phyloP scores from a whole-genome alignment of 2,888 invertebrate genomes.

The Nezara viridula region DNA sequence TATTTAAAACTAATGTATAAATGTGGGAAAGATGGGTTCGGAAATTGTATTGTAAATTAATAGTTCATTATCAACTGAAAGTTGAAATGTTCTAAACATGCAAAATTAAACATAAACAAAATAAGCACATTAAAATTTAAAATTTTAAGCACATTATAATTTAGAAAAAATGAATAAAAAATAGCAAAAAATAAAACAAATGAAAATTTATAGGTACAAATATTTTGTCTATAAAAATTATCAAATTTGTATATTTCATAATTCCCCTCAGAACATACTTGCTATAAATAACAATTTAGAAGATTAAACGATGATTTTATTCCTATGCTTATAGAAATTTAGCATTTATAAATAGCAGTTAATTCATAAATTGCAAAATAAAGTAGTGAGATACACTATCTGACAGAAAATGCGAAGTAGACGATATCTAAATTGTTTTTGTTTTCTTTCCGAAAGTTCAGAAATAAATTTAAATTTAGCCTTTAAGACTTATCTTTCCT shows the following conservation, averaged over 20 bases:
- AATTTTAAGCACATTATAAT: too few relatives aligned
- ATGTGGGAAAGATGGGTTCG: too few relatives aligned
- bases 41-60: too few relatives aligned
- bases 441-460: not conserved
- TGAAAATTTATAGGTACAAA: too few relatives aligned
- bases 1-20: too few relatives aligned
- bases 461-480: slow-evolving; percentile 7
- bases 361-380: not conserved
- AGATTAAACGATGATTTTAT: not conserved
- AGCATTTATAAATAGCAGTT: not conserved
- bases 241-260: not conserved
- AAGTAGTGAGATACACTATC: not conserved
- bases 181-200: too few relatives aligned
- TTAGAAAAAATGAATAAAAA: too few relatives aligned
- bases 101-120: too few relatives aligned
- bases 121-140: too few relatives aligned
- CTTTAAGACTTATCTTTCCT: not conserved
- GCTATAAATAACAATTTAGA: not conserved
- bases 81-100: too few relatives aligned
- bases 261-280: not conserved
- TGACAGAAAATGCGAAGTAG: not conserved
- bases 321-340: not conserved
- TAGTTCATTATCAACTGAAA: too few relatives aligned
- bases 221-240: too few relatives aligned
- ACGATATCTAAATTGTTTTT: not conserved